Evolutionary conservation across 1,140 invertebrate species (phyloP), one percentile per base, ranked within the genome.

Genomic region (Magallana ariakensis): DNA sequence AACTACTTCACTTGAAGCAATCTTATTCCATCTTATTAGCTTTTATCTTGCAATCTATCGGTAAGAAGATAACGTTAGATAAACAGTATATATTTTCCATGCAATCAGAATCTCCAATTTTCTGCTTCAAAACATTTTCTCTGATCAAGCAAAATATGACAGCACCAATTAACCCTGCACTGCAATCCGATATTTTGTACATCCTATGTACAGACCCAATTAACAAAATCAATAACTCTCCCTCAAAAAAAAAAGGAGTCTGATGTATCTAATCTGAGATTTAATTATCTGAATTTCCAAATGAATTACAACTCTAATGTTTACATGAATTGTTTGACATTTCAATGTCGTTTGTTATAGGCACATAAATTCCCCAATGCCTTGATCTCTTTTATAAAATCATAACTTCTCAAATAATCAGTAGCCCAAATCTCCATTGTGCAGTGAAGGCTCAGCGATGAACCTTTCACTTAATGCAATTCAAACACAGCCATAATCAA

Each of bases 221-320:
- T 22, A 19, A 26, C 26, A 11, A 11, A 22, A 70, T 70, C 62
- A 70, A 70, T 70, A 70, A 11, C 26, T 70, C 62, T 26, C n/a
- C 33, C 7, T 19, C 16, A 6, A 7, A 70, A 33, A 22, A n/a
- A 70, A 70, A 46, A 19, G 26, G 19, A 26, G n/a, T 70, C 62
- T 70, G 11, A 70, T 70, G 4, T 19, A 4, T 70, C 26, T 70
- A 22, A 70, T 70, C 22, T 11, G 62, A 70, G 62, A 70, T 19
- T 70, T 22, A 70, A 70, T 70, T 70, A 70, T 70, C 62, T 19
- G 62, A 70, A 70, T 70, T 70, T 70, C 62, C 62, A 22, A 70
- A 70, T 70, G 62, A 70, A 19, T 22, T 70, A 22, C 62, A 26
- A 70, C 62, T 22, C 19, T 70, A 22, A 70, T 26, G 11, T 11